Percentiles rank a stretch among this genome's conserved stretches.
phyloP scores from a whole-genome alignment of 2,113 vertebrate species.

The Brienomyrus brachyistius region DNA sequence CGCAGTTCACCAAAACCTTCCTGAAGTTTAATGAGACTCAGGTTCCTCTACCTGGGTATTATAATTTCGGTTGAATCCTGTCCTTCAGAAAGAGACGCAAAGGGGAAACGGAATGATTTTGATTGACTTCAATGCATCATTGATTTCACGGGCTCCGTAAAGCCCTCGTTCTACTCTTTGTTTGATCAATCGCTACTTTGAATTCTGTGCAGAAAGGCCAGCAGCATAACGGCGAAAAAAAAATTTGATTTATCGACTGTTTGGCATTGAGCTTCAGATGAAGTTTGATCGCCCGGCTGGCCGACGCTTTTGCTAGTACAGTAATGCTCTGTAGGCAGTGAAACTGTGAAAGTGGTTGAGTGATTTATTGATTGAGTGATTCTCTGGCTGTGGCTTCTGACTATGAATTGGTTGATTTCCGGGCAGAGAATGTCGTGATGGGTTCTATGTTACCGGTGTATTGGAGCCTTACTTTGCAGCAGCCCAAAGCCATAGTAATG shows the following conservation, averaged over 20 bases:
- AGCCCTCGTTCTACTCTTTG: not conserved
- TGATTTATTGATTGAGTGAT: constrained; percentile 10
- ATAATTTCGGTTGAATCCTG: no score
- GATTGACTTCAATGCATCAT: not conserved
- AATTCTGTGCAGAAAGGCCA: not conserved
- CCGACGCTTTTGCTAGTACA: not conserved
- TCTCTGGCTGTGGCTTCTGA: not conserved
- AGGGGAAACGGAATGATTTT: not conserved
- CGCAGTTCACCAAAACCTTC: not conserved
- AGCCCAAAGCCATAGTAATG: not conserved
- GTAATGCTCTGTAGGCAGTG: not conserved
- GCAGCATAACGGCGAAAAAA: not conserved
- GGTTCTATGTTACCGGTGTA: not conserved
- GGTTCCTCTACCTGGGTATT: not conserved
- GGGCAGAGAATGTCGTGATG: not conserved
- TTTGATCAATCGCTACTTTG: not conserved
- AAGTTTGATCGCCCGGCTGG: not conserved
- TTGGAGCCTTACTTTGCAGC: not conserved
- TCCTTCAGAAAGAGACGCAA: not conserved
- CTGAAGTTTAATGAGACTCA: not conserved
- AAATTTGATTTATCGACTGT: not conserved
- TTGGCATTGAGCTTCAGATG: not conserved
- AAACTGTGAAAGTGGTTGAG: not conserved
- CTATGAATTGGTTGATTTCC: not conserved
- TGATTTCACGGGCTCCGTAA: not conserved